phyloP scores from a whole-genome alignment of 2,113 vertebrate species.

The Cyrtonyx montezumae region DNA sequence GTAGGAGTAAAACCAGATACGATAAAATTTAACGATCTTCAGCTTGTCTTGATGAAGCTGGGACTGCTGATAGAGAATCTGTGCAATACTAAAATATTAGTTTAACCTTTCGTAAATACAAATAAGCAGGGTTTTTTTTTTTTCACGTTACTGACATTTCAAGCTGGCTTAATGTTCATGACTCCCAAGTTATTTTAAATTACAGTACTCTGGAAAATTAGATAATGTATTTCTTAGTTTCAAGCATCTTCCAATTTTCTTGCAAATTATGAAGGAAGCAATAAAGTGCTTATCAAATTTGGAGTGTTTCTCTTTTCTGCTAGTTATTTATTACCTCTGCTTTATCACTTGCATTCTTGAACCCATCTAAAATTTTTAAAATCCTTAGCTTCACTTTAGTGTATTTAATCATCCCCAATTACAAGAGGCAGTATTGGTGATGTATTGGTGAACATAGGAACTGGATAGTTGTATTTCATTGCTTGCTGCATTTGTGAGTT shows the following conservation, averaged over 20 bases:
- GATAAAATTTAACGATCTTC: neutral
- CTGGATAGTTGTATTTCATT: neutral
- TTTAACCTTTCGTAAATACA: neutral
- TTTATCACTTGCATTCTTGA: neutral
- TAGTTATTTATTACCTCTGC: neutral
- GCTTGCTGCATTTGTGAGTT: neutral
- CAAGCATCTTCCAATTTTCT: neutral
- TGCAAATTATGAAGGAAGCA: slow-evolving; percentile 19
- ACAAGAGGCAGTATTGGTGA: neutral
- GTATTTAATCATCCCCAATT: neutral
- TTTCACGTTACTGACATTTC: neutral
- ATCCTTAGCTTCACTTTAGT: neutral
- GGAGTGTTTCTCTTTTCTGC: neutral
- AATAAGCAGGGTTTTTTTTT: neutral
- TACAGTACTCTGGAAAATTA: slow-evolving; percentile 16
- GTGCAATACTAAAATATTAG: neutral
- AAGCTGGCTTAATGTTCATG: neutral
- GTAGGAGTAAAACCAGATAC: neutral
- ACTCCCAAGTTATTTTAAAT: slow-evolving; percentile 20
- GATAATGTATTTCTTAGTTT: neutral
- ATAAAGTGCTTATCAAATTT: neutral
- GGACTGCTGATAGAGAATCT: neutral
- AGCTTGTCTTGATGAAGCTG: neutral
- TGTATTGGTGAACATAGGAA: neutral
- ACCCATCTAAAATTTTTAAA: neutral